These are phyloP conservation scores for Antheraea mylitta DNA, from an alignment of 1,140 invertebrate genomes.

Conservation along the genomic window DNA sequence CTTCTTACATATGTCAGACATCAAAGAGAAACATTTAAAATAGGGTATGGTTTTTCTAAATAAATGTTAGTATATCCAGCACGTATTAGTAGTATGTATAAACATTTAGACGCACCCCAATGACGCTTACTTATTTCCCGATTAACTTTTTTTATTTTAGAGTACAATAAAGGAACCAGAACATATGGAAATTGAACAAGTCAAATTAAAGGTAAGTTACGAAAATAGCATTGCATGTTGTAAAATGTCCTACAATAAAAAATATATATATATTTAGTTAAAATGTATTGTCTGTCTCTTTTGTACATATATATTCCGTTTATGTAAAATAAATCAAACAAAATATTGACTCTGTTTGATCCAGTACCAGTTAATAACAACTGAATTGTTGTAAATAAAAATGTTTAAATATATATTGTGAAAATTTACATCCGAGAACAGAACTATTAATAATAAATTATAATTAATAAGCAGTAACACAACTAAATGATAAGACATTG, in stretches of 20 bases:
- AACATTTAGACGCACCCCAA: constrained; percentile 15
- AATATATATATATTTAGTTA: constrained; percentile 4
- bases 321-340: constrained; percentile 21
- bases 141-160: constrained; percentile 63
- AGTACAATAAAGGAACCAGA: constrained; percentile 55
- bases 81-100: background rate
- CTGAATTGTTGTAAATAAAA: constrained; percentile 28
- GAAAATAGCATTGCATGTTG: constrained; percentile 34
- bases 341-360: constrained; percentile 25
- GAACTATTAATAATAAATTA: background rate
- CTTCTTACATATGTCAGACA: too few species aligned
- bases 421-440: background rate
- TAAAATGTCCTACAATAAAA: constrained; percentile 5
- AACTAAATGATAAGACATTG: background rate
- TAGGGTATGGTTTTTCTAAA: background rate
- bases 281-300: constrained; percentile 27
- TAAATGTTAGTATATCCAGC: background rate
- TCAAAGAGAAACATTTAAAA: too few species aligned
- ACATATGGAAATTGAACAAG: constrained; percentile 51
- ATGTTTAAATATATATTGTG: background rate
- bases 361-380: constrained; percentile 53
- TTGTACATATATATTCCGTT: constrained; percentile 50
- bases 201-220: constrained; percentile 69
- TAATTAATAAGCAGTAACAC: constrained; percentile 8
- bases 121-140: constrained; percentile 44